These are phyloP conservation scores for Anagyrus pseudococci DNA, from an alignment of 2,888 invertebrate genomes.

Conservation along the genomic window DNA sequence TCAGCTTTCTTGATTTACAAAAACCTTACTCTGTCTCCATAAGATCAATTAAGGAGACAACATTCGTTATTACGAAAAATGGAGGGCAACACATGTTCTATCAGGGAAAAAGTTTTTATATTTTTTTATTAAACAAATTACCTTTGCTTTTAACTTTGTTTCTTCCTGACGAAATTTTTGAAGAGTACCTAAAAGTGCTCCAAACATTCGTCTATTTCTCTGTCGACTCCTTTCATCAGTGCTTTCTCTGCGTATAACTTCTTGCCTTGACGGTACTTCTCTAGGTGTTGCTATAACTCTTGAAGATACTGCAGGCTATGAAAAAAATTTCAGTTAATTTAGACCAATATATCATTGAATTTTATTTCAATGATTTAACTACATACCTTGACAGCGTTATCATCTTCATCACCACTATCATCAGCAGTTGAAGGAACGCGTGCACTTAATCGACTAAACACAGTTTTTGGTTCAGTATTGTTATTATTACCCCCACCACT, in stretches of 20 bases:
- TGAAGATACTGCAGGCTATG: constrained; percentile 73
- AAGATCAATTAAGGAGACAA: not conserved
- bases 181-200: constrained; percentile 90
- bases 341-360: not conserved
- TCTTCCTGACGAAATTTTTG: constrained; percentile 96
- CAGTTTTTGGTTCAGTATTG: constrained; percentile 57
- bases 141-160: constrained; percentile 84
- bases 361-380: constrained; percentile 4
- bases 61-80: too few species aligned
- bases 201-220: constrained; percentile 94
- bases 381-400: constrained; percentile 49
- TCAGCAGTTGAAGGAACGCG: constrained; percentile 57
- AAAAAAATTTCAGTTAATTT: not conserved
- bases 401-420: constrained; percentile 59
- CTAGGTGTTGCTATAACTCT: constrained; percentile 79
- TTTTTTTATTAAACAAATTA: constrained; percentile 49
- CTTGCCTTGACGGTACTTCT: constrained; percentile 85
- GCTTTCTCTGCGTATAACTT: constrained; percentile 82
- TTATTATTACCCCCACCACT: not conserved
- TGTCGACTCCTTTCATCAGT: constrained; percentile 81
- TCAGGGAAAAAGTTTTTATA: too few species aligned
- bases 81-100: too few species aligned
- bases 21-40: too few species aligned
- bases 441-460: constrained; percentile 59
- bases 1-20: not conserved